Percentiles rank a stretch among this genome's conserved stretches.
phyloP scores from a whole-genome alignment of 2,888 invertebrate genomes.

The Dinocampus coccinellae region DNA sequence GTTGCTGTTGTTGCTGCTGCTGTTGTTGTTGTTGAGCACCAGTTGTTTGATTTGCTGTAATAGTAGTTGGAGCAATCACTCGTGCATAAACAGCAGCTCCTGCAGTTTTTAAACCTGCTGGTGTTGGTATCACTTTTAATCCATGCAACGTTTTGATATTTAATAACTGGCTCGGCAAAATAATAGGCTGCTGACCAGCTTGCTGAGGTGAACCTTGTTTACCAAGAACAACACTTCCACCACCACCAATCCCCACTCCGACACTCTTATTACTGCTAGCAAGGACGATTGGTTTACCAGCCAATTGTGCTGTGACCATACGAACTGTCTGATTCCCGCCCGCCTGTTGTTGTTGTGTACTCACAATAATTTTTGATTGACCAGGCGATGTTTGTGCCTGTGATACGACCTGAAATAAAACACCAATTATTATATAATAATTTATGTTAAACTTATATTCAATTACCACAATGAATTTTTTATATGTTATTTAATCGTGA shows the following conservation, averaged over 20 bases:
- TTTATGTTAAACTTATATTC: background rate
- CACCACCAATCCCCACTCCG: constrained; percentile 60
- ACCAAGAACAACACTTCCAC: constrained; percentile 61
- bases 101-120: constrained; percentile 64
- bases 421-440: background rate
- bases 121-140: constrained; percentile 66
- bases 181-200: constrained; percentile 63
- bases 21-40: constrained; percentile 46
- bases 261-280: constrained; percentile 64
- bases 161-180: constrained; percentile 64
- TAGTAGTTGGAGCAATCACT: constrained; percentile 65
- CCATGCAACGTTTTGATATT: constrained; percentile 67
- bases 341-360: constrained; percentile 55
- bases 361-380: constrained; percentile 63
- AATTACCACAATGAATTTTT: background rate
- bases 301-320: constrained; percentile 67
- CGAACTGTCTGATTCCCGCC: constrained; percentile 63
- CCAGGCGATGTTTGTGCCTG: constrained; percentile 62
- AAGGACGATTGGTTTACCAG: constrained; percentile 66
- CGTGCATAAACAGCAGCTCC: constrained; percentile 66
- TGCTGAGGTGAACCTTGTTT: constrained; percentile 52
- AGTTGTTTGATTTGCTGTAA: constrained; percentile 52
- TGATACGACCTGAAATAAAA: constrained; percentile 59
- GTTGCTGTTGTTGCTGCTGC: constrained; percentile 39
- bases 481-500: no score